A percentile compares a stretch with the other conserved stretches of the same genome.
These are phyloP conservation scores for Drosophila santomea DNA, from an alignment of 1,140 invertebrate genomes.

Conservation along the genomic window DNA sequence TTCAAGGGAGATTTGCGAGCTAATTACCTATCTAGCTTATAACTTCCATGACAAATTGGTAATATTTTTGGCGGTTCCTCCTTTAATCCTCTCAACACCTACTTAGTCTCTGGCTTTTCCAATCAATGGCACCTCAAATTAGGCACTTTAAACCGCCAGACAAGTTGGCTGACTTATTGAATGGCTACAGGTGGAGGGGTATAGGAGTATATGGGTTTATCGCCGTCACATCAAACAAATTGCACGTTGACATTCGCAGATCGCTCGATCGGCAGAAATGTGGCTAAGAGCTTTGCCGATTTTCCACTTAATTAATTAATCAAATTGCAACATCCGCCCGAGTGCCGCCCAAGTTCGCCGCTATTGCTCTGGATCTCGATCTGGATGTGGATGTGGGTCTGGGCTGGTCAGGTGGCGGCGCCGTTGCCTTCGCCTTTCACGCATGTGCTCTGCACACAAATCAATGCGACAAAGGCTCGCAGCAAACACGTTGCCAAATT, in stretches of 20 bases:
- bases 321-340: slow-evolving; percentile 74
- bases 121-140: neutral
- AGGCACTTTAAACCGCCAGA: neutral
- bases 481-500: slow-evolving; percentile 69
- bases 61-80: no score
- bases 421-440: slow-evolving; percentile 60
- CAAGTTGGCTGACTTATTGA: slow-evolving; percentile 22
- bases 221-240: slow-evolving; percentile 68
- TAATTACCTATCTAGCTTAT: no score
- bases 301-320: slow-evolving; percentile 81
- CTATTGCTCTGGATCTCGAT: slow-evolving; percentile 9
- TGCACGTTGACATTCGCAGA: slow-evolving; percentile 79
- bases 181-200: slow-evolving; percentile 3
- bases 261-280: slow-evolving; percentile 34
- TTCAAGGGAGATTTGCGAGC: no score
- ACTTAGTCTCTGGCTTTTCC: neutral
- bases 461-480: slow-evolving; percentile 50
- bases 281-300: slow-evolving; percentile 53
- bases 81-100: neutral
- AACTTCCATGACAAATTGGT: no score
- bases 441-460: slow-evolving; percentile 57
- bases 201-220: slow-evolving; percentile 7
- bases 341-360: slow-evolving; percentile 50
- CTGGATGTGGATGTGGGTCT: slow-evolving; percentile 36
- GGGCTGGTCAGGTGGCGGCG: slow-evolving; percentile 50